Base-by-base conservation (phyloP, 2,888 invertebrate species). In the Eurytoma adleriae region DNA sequence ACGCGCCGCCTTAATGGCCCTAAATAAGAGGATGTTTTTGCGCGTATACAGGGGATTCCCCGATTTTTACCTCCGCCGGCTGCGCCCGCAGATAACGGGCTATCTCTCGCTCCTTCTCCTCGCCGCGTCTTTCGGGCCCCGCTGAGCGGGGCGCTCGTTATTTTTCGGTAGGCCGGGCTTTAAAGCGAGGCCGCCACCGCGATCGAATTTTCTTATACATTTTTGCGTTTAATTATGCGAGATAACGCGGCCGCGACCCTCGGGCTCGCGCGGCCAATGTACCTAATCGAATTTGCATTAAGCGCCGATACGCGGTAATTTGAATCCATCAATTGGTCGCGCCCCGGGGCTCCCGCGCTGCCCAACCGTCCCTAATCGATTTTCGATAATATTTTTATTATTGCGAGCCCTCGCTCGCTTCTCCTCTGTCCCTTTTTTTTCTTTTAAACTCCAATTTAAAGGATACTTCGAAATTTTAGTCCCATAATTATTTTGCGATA, bases 171-270 rank as follows among this genome's bases (percentile, higher is more conserved):
- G 14, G 54, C 14, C 13, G 54, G 7, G 54, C 54, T 64, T 18
- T n/a, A 40, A 40, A 40, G 64, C 24, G 24, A 30, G 16, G 64
- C n/a, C 50, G 5, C 5, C 14, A 66, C 57, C n/a, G 20, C 7
- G 24, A 14, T 30, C 52, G 54, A 67, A 72, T 72, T 72, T 78
- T 72, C 67, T 61, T 54, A 54, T 20, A 67, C 59, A 78, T 54
- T 78, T 78, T 72, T 78, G 71, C 72, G 72, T 72, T 72, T 78
- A 78, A 72, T 78, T 78, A 78, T 68, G 40, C 61, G 78, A 72
- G 67, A 72, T 78, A 78, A 72, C 14, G 67, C 57, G 18, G 7
- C 10, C 18, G 20, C 18, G 18, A 57, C 14, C 30, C 57, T 30
- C 27, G 20, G 52, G n/a, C 14, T 50, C 16, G 16, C 13, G 14